Conservation (phyloP, 64 coral and sea anemone genomes). For the Astreopora myriophthalma region DNA sequence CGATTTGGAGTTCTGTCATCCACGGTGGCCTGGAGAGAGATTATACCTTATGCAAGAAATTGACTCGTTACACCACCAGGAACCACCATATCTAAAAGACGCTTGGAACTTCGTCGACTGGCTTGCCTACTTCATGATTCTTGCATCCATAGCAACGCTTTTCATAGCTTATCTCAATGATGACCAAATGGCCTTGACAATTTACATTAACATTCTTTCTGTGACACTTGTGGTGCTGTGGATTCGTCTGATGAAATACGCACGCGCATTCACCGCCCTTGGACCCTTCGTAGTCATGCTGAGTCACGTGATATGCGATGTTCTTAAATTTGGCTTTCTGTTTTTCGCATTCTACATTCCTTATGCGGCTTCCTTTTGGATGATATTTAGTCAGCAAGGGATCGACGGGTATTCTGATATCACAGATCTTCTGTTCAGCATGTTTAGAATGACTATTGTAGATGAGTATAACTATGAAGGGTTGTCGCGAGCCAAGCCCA, state of each 20-base stretch:
- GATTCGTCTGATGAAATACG: conserved; percentile 92
- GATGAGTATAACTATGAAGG: conserved; percentile 97
- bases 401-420: conserved; percentile 79
- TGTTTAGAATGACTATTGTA: conserved; percentile 95
- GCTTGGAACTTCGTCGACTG: conserved; percentile 96
- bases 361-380: conserved; percentile 98
- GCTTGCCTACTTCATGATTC: conserved; percentile 83
- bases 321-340: conserved; percentile 87
- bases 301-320: conserved; percentile 84
- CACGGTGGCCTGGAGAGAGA: conserved; percentile 94
- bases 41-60: conserved; percentile 92
- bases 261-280: conserved; percentile 77
- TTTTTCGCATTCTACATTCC: conserved; percentile 94
- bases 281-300: conserved; percentile 95
- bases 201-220: conserved; percentile 80
- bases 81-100: conserved; percentile 89
- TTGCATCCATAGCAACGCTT: conserved; percentile 70
- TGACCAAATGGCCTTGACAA: neutral
- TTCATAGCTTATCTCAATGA: conserved; percentile 46
- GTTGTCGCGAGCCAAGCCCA: conserved; percentile 64
- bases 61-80: conserved; percentile 64
- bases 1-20: conserved; percentile 96
- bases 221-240: conserved; percentile 82
- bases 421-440: conserved; percentile 83
- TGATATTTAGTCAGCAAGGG: conserved; percentile 77